Percentiles rank a stretch among this genome's conserved stretches.
Evolutionary conservation across 2,888 invertebrate species (phyloP).

Genomic region (Micropterix aruncella): DNA sequence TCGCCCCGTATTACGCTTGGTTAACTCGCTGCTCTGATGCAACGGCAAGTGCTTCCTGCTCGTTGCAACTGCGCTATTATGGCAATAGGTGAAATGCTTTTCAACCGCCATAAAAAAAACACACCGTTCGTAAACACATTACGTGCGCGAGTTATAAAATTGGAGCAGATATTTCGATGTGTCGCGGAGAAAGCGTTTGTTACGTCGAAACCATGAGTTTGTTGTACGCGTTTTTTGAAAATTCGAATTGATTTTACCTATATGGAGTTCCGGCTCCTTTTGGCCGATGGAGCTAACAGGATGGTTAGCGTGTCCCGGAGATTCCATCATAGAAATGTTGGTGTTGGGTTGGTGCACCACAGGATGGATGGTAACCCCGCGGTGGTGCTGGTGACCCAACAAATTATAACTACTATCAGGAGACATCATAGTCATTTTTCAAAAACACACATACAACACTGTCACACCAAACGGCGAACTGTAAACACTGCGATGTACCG

Average conservation of each 20-base stretch:
- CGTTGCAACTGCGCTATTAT: not conserved
- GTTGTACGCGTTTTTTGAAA: no score
- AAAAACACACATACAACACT: no score
- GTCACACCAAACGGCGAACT: no score
- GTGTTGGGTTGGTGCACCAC: not conserved
- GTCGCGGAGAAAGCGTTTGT: no score
- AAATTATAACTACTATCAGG: constrained; percentile 51
- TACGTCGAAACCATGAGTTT: no score
- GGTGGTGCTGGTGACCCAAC: constrained; percentile 8
- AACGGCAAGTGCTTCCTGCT: not conserved
- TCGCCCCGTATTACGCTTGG: not conserved
- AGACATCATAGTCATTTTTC: constrained; percentile 39
- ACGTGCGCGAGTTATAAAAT: no score
- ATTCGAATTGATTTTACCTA: no score
- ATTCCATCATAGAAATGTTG: not conserved
- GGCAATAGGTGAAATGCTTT: not conserved
- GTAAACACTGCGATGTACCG: no score
- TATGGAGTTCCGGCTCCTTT: constrained; percentile 56
- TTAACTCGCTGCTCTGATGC: not conserved
- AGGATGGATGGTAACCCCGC: constrained; percentile 2
- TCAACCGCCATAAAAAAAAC: no score
- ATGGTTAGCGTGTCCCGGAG: constrained; percentile 12
- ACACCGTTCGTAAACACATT: no score
- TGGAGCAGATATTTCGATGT: no score
- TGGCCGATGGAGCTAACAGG: constrained; percentile 23